Base-by-base conservation (phyloP, 2,113 vertebrate species). In the Nestor notabilis region DNA sequence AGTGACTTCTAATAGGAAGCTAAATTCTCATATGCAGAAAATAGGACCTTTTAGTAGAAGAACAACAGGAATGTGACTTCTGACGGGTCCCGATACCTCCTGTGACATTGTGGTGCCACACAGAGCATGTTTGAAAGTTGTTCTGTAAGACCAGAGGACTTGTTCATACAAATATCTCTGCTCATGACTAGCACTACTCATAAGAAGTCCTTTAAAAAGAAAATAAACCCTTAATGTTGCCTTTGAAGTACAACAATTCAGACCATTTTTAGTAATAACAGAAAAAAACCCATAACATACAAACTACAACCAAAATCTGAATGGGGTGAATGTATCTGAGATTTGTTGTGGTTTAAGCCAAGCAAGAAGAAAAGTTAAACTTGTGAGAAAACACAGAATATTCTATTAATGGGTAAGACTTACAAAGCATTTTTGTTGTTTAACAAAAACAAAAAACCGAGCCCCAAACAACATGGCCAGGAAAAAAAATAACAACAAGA, bases 181-280 rank as follows among this genome's bases (percentile, higher is more conserved):
- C 11, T 68, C 29, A 4, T 76, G 10, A 49, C 81, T 35, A 80
- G 39, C 43, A 9, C 71, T 46, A 50, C 18, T 56, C 27, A 50
- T 78, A 39, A 68, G 20, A 89, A 97, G 47, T 27, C 28, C 49
- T 85, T 95, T 43, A 23, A 87, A 91, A 93, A 55, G 19, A 65
- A 78, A 90, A 90, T 8, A 72, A 64, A 64, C 41, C 69, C 68
- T 87, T 35, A 64, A 33, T 19, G 28, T 29, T 55, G 76, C 49
- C 21, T 88, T 9, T 35, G 18, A 47, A 63, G 11, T 28, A 72
- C 23, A 93, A 55, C 25, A 78, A 23, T 35, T 43, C 29, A 52
- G 56, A 68, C 31, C 5, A 71, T 65, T 93, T 95, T 46, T 63
- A 77, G 56, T 37, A 75, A 87, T 9, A 81, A 43, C 27, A 35